A percentile compares a stretch with the other conserved stretches of the same genome.
Conservation (phyloP, 2,797 vertebrate genomes). For the Eidolon dupreanum region DNA sequence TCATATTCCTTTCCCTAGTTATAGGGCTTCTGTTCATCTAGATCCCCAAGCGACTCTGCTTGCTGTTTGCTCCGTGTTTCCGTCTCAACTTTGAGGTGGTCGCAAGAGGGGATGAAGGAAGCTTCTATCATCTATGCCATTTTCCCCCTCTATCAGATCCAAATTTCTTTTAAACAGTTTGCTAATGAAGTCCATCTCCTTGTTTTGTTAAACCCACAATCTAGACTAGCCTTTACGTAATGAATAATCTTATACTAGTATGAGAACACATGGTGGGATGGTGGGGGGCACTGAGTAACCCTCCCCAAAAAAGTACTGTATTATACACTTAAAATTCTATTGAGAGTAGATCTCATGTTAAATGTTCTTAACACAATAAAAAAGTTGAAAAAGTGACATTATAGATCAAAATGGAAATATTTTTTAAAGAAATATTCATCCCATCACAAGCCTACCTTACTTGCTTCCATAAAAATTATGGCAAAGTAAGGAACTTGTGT, state of each 20-base stretch:
- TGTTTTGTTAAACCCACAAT: neutral
- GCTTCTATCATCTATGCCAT: too few relatives aligned
- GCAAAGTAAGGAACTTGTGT: neutral
- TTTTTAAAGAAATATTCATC: conserved; percentile 15
- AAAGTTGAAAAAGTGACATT: neutral
- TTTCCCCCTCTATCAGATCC: too few relatives aligned
- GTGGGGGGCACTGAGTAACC: neutral
- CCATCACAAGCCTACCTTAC: neutral
- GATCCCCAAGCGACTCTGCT: too few relatives aligned
- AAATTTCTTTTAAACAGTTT: neutral
- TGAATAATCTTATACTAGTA: neutral
- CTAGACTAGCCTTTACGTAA: neutral
- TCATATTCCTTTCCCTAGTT: too few relatives aligned
- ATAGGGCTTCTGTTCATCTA: too few relatives aligned
- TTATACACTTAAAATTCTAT: neutral
- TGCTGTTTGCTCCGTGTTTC: too few relatives aligned
- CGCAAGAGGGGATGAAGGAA: too few relatives aligned
- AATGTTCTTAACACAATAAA: neutral
- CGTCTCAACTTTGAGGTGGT: too few relatives aligned
- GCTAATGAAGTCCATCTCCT: neutral
- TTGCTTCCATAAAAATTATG: neutral
- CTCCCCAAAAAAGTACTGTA: too few relatives aligned
- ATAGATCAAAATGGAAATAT: neutral
- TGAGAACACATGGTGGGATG: neutral
- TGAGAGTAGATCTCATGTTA: neutral